Percentiles rank a stretch among this genome's conserved stretches.
Evolutionary conservation across 2,113 vertebrate species (phyloP).

Genomic region (Tyrannus savana): DNA sequence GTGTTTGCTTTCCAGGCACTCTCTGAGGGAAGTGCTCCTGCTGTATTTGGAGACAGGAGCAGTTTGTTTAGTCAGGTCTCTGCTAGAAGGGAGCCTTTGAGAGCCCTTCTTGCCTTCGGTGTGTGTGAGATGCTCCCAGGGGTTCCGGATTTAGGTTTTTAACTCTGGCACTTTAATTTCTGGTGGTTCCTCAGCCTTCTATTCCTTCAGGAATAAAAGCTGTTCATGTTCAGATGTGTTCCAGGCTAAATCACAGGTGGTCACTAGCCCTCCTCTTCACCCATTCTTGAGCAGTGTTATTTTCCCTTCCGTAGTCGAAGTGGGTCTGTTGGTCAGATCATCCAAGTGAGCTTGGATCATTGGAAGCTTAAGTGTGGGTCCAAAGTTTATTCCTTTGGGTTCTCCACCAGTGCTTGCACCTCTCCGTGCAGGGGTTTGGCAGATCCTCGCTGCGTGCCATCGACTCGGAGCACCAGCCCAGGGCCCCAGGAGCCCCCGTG

Average conservation of each 20-base stretch:
- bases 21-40: background rate
- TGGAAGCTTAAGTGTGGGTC: background rate
- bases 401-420: no score
- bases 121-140: background rate
- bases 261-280: background rate
- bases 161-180: background rate
- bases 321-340: background rate
- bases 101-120: background rate
- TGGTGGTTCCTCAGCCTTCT: background rate
- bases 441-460: background rate
- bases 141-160: background rate
- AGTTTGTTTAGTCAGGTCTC: background rate
- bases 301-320: background rate
- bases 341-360: background rate
- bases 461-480: background rate
- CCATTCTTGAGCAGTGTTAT: background rate
- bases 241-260: background rate
- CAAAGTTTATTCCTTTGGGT: background rate
- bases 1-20: background rate
- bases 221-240: background rate
- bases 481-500: background rate
- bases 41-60: background rate
- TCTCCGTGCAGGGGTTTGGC: background rate
- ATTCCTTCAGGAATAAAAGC: background rate
- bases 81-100: background rate